Evolutionary conservation across 2,888 invertebrate genomes (phyloP), one percentile per base, ranked within the genome.

Genomic region (Tenthredo amoena): DNA sequence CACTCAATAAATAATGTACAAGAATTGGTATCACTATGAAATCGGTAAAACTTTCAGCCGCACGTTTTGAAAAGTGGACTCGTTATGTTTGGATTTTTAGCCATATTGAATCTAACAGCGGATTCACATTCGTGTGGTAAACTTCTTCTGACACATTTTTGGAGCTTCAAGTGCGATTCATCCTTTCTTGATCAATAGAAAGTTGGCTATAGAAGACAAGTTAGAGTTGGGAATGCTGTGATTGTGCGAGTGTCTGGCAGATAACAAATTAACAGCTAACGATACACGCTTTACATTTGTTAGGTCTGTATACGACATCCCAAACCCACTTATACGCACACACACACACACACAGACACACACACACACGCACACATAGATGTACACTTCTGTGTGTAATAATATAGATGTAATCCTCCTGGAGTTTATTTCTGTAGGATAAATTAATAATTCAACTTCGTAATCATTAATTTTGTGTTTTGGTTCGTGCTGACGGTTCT

Each of bases 371-470:
- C 1, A 26, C 1, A 26, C 10, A 50, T 15, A 50, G 3, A 50
- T 50, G 18, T 50, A 18, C 26, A 26, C 26, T 50, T 47, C 15
- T 15, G 65, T 26, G 12, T 65, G 31, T 65, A 65, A 50, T 7
- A 55, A 31, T 31, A 31, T 34, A n/a, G 7, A 9, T 7, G 50
- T 40, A n/a, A 62, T n/a, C 37, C 50, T 21, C 79, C n/a, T 9
- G 40, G 62, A 50, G 40, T 81, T 81, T 62, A 40, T 81, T 40
- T 62, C 58, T 62, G 34, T 50, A 62, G 40, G 37, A 62, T 81
- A 40, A 81, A 81, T 81, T 81, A 81, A 62, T 81, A 40, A 81
- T 62, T 21, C 26, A 40, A 81, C 81, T 62, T 21, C 0, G 40
- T 37, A 62, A 40, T 81, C 34, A 81, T 81, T 81, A 81, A 62